phyloP scores from a whole-genome alignment of 2,113 vertebrate species.

The Aythya baeri region DNA sequence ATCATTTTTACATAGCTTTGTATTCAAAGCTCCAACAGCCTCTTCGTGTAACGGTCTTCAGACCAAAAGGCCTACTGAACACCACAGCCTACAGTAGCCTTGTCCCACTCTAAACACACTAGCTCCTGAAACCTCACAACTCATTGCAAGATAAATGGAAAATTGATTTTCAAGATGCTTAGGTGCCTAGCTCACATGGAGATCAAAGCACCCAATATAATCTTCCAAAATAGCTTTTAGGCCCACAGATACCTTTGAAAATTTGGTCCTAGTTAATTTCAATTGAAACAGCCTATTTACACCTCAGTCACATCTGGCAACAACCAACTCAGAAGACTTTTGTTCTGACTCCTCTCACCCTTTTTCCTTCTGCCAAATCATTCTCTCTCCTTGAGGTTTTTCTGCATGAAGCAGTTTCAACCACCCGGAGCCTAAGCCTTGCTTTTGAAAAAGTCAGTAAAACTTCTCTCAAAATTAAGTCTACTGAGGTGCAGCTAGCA shows the following conservation, averaged over 20 bases:
- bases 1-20: background rate
- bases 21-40: background rate
- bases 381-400: background rate
- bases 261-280: background rate
- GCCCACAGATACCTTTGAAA: background rate
- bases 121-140: background rate
- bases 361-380: background rate
- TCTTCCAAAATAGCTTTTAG: background rate
- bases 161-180: background rate
- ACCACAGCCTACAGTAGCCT: rapidly evolving
- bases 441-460: background rate
- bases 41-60: background rate
- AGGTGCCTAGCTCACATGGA: background rate
- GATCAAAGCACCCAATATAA: background rate
- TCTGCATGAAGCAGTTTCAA: background rate
- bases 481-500: background rate
- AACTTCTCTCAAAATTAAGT: background rate
- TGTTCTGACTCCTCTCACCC: background rate
- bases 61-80: background rate
- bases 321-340: background rate
- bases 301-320: background rate
- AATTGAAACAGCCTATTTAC: background rate
- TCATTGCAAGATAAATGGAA: background rate
- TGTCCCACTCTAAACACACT: background rate
- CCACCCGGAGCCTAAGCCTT: background rate